Evolutionary conservation across 2,113 vertebrate genomes (phyloP), one percentile per base, ranked within the genome.

Genomic region (Pelusios castaneus): DNA sequence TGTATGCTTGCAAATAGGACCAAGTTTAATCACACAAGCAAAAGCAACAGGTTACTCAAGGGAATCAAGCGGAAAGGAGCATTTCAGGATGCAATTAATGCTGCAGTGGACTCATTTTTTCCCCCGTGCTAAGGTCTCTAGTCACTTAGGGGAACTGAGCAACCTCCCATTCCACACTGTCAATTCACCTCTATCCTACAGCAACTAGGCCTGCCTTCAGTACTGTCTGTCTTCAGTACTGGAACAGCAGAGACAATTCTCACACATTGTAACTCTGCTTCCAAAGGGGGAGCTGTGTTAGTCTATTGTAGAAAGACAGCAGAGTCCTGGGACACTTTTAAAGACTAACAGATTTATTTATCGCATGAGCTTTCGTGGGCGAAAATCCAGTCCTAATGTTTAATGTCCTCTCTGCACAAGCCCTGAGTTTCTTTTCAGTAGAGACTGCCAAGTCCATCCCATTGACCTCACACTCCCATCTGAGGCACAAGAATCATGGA

Each of bases 401-500:
- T 70, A 38, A 22, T 70, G n/a, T n/a, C 63, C 63, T 38, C 63
- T 38, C 63, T 38, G 63, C n/a, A 22, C 63, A 16, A 76, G 41
- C 41, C 24, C 41, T 8, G 6, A 76, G 73, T 45, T 76, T 45
- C 73, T 29, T 45, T 76, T 43, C 73, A 14, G 41, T 45, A 76
- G 41, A 43, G 2, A 2, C 0, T 8, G n/a, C 11, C 49, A 17
- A 38, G 45, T 1, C 4, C 1, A 0, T 34, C 1, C 0, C 5
- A 51, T 58, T 84, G 11, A 2, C 8, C 67, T 5, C 3, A 0
- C 43, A 80, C 60, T 16, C 0, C 12, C 52, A 8, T 22, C 0
- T 0, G 41, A 73, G 80, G 14, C 0, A 4, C 0, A 0, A 76
- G 21, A 89, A 27, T 2, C 29, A 0, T 0, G 0, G 6, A 21